These are phyloP conservation scores for Aphrophora alni DNA, from an alignment of 2,888 invertebrate species.

Conservation along the genomic window DNA sequence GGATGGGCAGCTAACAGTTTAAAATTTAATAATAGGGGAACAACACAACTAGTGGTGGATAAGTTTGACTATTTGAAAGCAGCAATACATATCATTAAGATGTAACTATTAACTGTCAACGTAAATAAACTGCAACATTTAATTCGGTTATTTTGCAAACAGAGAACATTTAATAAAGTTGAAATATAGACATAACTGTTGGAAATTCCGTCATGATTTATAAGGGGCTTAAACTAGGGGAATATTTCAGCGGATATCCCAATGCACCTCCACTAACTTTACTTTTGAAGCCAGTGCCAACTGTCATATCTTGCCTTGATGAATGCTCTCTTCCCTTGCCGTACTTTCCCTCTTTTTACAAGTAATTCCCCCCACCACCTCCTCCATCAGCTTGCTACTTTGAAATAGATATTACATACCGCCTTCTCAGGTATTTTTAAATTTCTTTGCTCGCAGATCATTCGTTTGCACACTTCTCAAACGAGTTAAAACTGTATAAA, in stretches of 20 bases:
- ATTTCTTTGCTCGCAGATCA: not conserved
- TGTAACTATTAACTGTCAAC: no score
- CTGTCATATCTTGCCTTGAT: not conserved
- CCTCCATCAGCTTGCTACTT: not conserved
- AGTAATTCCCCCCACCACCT: not conserved
- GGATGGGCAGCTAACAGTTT: no score
- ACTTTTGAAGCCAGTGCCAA: not conserved
- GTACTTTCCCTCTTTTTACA: not conserved
- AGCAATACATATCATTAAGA: no score
- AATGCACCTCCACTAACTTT: not conserved
- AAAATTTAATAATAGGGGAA: no score
- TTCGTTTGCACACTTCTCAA: no score
- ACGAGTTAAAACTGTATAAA: no score
- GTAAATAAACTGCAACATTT: not conserved
- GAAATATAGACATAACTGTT: slow-evolving; percentile 4
- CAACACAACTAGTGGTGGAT: no score
- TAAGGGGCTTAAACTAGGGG: not conserved
- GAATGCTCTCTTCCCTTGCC: not conserved
- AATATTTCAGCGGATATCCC: slow-evolving; percentile 2
- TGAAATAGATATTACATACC: no score
- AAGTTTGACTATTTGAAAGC: no score
- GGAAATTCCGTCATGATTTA: not conserved
- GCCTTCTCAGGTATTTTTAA: not conserved
- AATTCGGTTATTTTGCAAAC: not conserved
- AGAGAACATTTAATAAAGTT: not conserved